Percentiles rank a stretch among this genome's conserved stretches.
Conservation (phyloP, 1,140 invertebrate genomes). For the Bombus breviceps region DNA sequence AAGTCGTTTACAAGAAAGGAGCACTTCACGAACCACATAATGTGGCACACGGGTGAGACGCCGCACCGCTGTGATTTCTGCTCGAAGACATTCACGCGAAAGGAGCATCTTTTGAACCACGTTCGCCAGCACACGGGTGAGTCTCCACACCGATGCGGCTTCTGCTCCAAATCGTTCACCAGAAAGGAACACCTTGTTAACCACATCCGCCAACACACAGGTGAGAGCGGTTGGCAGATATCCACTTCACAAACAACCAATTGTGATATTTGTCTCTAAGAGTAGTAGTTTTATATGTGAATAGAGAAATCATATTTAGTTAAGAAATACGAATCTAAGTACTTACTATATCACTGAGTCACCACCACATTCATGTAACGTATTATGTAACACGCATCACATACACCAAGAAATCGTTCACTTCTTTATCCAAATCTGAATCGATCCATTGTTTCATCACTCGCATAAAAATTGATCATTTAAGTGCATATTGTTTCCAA, state of each 20-base stretch:
- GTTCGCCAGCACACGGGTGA: slow-evolving; percentile 92
- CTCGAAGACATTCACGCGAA: slow-evolving; percentile 92
- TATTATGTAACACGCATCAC: slow-evolving; percentile 25
- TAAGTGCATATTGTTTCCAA: background rate
- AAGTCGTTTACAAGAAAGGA: slow-evolving; percentile 94
- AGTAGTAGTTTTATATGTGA: slow-evolving; percentile 56
- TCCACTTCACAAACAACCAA: slow-evolving; percentile 76
- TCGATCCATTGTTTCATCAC: slow-evolving; percentile 9
- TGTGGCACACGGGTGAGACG: slow-evolving; percentile 94
- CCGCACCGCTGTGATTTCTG: slow-evolving; percentile 93
- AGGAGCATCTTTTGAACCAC: slow-evolving; percentile 92
- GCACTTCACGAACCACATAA: slow-evolving; percentile 93
- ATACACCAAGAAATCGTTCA: background rate
- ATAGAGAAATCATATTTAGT: slow-evolving; percentile 36
- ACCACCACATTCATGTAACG: slow-evolving; percentile 24
- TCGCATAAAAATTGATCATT: background rate
- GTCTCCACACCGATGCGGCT: slow-evolving; percentile 91
- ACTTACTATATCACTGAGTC: background rate
- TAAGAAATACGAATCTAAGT: slow-evolving; percentile 45
- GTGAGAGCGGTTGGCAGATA: slow-evolving; percentile 84
- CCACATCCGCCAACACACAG: slow-evolving; percentile 89
- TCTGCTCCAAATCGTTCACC: slow-evolving; percentile 92
- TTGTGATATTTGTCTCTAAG: slow-evolving; percentile 66
- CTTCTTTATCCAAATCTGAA: slow-evolving; percentile 25
- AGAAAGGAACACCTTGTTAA: slow-evolving; percentile 92